phyloP scores from a whole-genome alignment of 2,113 vertebrate species.

The Sarotherodon lohbergeri region DNA sequence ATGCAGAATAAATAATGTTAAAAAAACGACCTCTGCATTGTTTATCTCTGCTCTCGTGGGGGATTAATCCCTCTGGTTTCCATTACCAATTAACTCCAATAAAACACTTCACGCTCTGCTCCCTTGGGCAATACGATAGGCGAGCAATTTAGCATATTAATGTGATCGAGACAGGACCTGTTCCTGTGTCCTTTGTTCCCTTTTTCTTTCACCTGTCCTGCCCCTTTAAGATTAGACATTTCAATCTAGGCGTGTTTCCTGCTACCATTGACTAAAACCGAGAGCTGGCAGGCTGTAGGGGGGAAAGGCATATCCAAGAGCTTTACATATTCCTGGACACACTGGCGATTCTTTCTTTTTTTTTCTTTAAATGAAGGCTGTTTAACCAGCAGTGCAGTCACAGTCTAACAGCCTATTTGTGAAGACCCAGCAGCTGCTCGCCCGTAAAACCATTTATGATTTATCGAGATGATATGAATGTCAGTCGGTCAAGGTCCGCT shows the following conservation, averaged over 20 bases:
- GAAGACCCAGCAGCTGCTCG: background rate
- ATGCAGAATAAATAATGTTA: accelerated
- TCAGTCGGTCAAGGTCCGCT: constrained; percentile 68
- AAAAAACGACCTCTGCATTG: background rate
- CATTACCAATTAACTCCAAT: background rate
- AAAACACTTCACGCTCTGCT: background rate
- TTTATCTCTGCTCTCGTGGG: background rate
- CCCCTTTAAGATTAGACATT: constrained; percentile 73
- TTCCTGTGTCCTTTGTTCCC: constrained; percentile 58
- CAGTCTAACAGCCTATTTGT: background rate
- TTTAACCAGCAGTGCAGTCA: background rate
- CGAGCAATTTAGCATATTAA: background rate
- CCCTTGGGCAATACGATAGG: background rate
- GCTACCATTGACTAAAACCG: constrained; percentile 70
- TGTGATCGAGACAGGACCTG: background rate
- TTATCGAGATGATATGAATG: constrained; percentile 60
- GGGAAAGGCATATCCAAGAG: constrained; percentile 4
- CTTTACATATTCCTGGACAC: background rate
- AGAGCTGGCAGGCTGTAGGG: constrained; percentile 55
- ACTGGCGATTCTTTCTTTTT: background rate
- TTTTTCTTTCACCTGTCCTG: constrained; percentile 49
- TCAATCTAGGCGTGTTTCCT: constrained; percentile 79
- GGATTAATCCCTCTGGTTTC: background rate
- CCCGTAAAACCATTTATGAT: constrained; percentile 1
- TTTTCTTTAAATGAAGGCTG: background rate